phyloP scores from a whole-genome alignment of 2,888 invertebrate species.

The Rugalucina vietnamica region DNA sequence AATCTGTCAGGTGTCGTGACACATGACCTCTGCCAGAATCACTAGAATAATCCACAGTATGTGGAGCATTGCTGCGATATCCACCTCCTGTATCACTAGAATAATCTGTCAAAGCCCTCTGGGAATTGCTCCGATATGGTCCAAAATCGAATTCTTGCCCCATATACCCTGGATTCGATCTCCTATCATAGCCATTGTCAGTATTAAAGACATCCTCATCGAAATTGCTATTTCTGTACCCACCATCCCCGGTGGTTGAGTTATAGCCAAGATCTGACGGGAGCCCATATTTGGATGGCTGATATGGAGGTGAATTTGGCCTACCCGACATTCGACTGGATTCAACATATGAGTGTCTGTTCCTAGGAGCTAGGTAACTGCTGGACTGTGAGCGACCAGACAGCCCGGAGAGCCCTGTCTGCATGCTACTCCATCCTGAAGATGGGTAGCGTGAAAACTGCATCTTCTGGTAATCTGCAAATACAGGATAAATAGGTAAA shows the following conservation, averaged over 20 bases:
- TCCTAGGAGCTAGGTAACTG: slow-evolving; percentile 37
- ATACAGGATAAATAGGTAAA: no score
- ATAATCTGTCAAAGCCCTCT: slow-evolving; percentile 34
- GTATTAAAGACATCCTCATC: slow-evolving; percentile 25
- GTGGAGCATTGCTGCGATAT: slow-evolving; percentile 39
- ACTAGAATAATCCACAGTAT: slow-evolving; percentile 36
- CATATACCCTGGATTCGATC: slow-evolving; percentile 28
- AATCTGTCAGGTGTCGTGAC: slow-evolving; percentile 29
- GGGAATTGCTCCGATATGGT: slow-evolving; percentile 43
- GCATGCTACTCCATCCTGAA: slow-evolving; percentile 63
- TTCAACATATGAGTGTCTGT: slow-evolving; percentile 31
- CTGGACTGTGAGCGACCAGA: slow-evolving; percentile 39
- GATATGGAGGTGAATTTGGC: slow-evolving; percentile 56
- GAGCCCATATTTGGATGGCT: slow-evolving; percentile 72
- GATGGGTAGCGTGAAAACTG: slow-evolving; percentile 63
- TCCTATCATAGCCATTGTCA: slow-evolving; percentile 48
- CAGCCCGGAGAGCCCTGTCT: slow-evolving; percentile 39
- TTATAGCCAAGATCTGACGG: slow-evolving; percentile 54
- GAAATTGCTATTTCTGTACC: slow-evolving; percentile 12
- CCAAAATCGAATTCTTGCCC: slow-evolving; percentile 46
- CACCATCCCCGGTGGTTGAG: slow-evolving; percentile 33
- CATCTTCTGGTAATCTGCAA: slow-evolving; percentile 78
- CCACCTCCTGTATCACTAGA: slow-evolving; percentile 52
- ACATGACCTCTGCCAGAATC: slow-evolving; percentile 30
- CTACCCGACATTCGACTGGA: slow-evolving; percentile 15